Conservation (phyloP, 1,140 invertebrate species). For the Leptoteleia sp. region DNA sequence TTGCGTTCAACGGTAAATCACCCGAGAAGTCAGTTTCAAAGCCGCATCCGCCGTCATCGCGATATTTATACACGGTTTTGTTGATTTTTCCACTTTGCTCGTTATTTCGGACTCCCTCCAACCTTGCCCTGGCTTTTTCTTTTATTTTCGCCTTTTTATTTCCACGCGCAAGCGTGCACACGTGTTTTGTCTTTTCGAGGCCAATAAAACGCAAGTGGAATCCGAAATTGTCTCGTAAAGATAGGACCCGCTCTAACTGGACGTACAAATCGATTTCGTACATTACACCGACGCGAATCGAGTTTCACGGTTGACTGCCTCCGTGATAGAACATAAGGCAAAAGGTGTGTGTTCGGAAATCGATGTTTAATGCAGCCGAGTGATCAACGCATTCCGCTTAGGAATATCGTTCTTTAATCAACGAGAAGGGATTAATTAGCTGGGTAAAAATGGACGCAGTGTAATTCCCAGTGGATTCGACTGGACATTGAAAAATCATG, state of each 20-base stretch:
- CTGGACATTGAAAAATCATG: too few species aligned
- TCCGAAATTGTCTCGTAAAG: conserved; percentile 56
- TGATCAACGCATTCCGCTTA: conserved; percentile 48
- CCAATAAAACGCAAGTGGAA: conserved; percentile 46
- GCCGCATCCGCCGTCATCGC: conserved; percentile 35
- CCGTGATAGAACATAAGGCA: conserved; percentile 48
- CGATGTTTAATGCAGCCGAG: conserved; percentile 54
- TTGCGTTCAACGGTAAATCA: conserved; percentile 17
- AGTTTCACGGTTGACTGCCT: conserved; percentile 49
- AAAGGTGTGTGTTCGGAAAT: conserved; percentile 57
- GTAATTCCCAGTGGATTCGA: too few species aligned
- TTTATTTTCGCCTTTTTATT: not conserved
- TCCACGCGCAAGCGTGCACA: not conserved
- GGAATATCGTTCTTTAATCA: conserved; percentile 58
- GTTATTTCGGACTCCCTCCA: conserved; percentile 25
- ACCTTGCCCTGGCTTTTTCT: too few species aligned
- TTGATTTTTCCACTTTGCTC: conserved; percentile 46
- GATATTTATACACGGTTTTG: conserved; percentile 46
- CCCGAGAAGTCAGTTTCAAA: conserved; percentile 30
- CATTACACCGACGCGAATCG: conserved; percentile 53
- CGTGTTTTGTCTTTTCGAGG: conserved; percentile 14
- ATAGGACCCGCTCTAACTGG: conserved; percentile 42
- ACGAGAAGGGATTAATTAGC: conserved; percentile 45
- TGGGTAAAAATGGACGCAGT: conserved; percentile 13
- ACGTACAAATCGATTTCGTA: conserved; percentile 48